These are phyloP conservation scores for Periophthalmus magnuspinnatus DNA, from an alignment of 2,797 vertebrate species.

Conservation along the genomic window DNA sequence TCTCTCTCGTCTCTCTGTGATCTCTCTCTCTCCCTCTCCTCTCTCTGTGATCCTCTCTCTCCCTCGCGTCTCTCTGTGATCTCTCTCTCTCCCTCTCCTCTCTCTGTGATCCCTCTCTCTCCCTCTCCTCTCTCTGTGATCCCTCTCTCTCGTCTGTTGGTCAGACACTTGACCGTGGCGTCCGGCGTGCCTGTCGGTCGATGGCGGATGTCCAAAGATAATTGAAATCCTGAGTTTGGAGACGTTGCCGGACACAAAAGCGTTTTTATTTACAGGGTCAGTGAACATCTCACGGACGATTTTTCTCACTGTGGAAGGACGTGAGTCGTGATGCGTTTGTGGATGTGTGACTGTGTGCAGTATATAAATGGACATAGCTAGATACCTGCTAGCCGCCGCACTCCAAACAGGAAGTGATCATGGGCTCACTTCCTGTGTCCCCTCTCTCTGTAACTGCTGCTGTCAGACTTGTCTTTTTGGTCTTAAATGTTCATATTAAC, in stretches of 20 bases:
- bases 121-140: neutral
- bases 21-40: neutral
- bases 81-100: too few species aligned
- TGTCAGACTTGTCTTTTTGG: too few species aligned
- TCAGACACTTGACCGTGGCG: conserved; percentile 65
- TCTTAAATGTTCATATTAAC: too few species aligned
- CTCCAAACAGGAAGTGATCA: too few species aligned
- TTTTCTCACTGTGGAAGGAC: conserved; percentile 26
- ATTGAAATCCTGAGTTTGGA: conserved; percentile 74
- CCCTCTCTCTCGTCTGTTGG: conserved; percentile 40
- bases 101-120: neutral
- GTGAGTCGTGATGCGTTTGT: conserved; percentile 7
- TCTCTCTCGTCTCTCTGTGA: neutral
- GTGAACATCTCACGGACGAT: conserved; percentile 29
- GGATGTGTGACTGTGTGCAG: too few species aligned
- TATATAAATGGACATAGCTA: too few species aligned
- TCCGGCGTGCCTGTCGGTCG: conserved; percentile 61
- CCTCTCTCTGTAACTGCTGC: too few species aligned
- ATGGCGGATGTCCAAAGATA: conserved; percentile 67
- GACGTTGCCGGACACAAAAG: conserved; percentile 45
- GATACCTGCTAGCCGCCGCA: too few species aligned
- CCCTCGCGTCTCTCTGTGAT: too few species aligned
- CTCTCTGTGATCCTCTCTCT: neutral
- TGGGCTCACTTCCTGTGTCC: too few species aligned
- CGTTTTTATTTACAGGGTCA: conserved; percentile 54